Evolutionary conservation across 2,888 invertebrate genomes (phyloP).

Genomic region (Sminthurinus aureus): DNA sequence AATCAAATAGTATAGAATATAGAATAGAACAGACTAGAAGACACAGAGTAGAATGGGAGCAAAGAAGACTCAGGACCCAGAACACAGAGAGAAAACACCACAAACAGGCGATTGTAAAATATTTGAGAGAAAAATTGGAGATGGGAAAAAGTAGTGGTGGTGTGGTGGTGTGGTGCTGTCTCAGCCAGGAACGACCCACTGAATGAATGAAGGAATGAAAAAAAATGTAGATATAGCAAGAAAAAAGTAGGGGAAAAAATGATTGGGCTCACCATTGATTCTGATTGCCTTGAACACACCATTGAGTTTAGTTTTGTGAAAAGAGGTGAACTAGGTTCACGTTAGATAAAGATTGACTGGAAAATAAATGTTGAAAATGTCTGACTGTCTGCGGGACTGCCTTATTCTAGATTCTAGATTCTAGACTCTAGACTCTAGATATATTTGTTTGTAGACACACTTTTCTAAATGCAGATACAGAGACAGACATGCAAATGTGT

Average conservation of each 20-base stretch:
- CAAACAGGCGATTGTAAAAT: neutral
- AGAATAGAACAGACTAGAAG: too few species aligned
- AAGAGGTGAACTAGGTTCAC: constrained; percentile 28
- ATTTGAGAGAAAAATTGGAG: neutral
- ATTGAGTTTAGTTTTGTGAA: constrained; percentile 13
- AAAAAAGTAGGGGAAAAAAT: constrained; percentile 30
- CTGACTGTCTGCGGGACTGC: constrained; percentile 10
- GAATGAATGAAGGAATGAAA: neutral
- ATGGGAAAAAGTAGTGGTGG: neutral
- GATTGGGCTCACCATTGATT: constrained; percentile 37
- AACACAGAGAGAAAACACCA: neutral
- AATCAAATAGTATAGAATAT: too few species aligned
- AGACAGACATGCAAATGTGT: too few species aligned
- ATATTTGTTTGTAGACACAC: neutral
- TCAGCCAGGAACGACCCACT: constrained; percentile 33
- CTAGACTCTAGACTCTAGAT: too few species aligned
- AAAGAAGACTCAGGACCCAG: neutral
- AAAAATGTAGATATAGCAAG: constrained; percentile 24
- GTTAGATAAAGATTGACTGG: constrained; percentile 41
- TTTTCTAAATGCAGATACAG: neutral
- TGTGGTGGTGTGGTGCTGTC: constrained; percentile 36
- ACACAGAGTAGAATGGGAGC: too few species aligned
- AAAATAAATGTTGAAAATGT: constrained; percentile 35
- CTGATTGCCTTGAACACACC: constrained; percentile 34
- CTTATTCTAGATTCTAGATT: neutral